Evolutionary conservation across 2,888 invertebrate genomes (phyloP).

Genomic region (Odontomyia ornata): DNA sequence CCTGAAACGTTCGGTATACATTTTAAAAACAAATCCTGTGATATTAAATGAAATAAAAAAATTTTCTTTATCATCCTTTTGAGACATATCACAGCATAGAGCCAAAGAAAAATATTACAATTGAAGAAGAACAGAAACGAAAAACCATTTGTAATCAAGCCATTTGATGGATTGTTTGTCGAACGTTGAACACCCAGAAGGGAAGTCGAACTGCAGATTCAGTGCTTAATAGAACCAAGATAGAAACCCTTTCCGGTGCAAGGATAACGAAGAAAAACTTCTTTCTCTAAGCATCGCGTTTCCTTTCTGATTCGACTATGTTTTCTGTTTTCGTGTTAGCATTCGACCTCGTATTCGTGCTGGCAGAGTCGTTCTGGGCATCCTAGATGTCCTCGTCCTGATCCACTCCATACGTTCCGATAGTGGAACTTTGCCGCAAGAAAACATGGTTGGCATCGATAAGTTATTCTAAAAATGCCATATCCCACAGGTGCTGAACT

Average conservation of each 20-base stretch:
- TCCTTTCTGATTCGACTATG: too few relatives aligned
- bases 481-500: constrained; percentile 47
- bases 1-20: background rate
- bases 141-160: constrained; percentile 32
- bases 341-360: background rate
- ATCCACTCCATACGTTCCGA: background rate
- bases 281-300: background rate
- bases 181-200: constrained; percentile 26
- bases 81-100: background rate
- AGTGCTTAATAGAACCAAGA: background rate
- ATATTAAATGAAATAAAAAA: background rate
- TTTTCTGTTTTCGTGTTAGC: too few relatives aligned
- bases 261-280: background rate
- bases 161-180: constrained; percentile 39
- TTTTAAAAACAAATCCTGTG: background rate
- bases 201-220: constrained; percentile 17
- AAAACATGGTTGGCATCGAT: constrained; percentile 4
- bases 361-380: background rate
- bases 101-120: constrained; percentile 17
- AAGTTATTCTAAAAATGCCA: constrained; percentile 46
- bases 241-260: constrained; percentile 12
- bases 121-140: background rate
- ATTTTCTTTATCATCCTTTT: constrained; percentile 4
- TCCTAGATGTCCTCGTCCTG: background rate
- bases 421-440: constrained; percentile 2